A percentile compares a stretch with the other conserved stretches of the same genome.
phyloP scores from a whole-genome alignment of 1,140 invertebrate species.

The Paraescarpia echinospica region DNA sequence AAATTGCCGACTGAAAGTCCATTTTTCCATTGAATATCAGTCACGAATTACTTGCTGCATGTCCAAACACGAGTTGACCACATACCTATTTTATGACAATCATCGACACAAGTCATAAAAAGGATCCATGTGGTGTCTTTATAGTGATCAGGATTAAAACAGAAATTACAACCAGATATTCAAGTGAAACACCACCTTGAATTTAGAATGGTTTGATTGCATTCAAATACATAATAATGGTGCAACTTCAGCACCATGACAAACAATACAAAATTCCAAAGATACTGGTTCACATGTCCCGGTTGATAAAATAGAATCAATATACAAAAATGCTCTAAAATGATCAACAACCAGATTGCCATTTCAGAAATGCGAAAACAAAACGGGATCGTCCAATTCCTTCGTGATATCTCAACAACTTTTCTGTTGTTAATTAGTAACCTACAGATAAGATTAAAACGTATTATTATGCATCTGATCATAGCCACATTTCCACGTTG shows the following conservation, averaged over 20 bases:
- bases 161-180: not conserved
- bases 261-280: not conserved
- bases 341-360: not conserved
- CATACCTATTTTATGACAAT: not conserved
- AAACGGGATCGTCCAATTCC: not conserved
- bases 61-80: not conserved
- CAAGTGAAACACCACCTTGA: not conserved
- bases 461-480: not conserved
- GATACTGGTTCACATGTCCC: not conserved
- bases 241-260: not conserved
- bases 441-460: not conserved
- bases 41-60: not conserved
- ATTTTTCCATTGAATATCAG: not conserved
- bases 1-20: too few relatives aligned
- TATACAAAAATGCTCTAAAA: not conserved
- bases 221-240: not conserved
- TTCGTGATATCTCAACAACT: not conserved
- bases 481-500: not conserved
- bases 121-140: not conserved
- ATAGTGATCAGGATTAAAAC: not conserved
- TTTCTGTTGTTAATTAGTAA: not conserved
- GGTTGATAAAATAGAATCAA: not conserved
- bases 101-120: not conserved
- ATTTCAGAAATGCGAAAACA: not conserved
- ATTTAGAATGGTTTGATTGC: not conserved